phyloP scores from a whole-genome alignment of 2,797 vertebrate genomes.

The Ceryle rudis region DNA sequence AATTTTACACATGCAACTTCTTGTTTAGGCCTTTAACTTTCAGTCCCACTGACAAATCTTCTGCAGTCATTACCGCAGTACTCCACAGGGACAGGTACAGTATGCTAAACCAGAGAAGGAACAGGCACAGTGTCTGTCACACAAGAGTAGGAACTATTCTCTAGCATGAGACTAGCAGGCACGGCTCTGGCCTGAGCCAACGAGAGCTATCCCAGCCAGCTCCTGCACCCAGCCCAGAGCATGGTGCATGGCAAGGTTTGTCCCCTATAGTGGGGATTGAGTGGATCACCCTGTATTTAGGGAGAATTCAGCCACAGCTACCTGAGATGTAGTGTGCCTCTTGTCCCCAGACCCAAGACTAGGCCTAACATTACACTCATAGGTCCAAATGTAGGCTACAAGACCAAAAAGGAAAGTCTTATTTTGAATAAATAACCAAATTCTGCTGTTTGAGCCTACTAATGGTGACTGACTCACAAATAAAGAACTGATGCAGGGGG shows the following conservation, averaged over 20 bases:
- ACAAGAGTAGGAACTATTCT: background rate
- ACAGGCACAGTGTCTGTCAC: background rate
- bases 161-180: background rate
- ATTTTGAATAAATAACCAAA: conserved; percentile 58
- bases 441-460: conserved; percentile 11
- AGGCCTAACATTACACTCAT: background rate
- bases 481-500: conserved; percentile 26
- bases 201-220: background rate
- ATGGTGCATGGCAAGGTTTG: background rate
- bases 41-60: conserved; percentile 2
- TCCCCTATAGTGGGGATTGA: background rate
- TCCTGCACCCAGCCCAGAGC: background rate
- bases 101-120: fast-evolving
- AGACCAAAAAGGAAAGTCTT: conserved; percentile 60
- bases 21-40: background rate
- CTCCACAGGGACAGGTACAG: background rate
- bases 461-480: conserved; percentile 25
- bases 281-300: background rate
- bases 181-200: background rate
- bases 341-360: background rate
- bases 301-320: background rate
- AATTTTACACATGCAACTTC: background rate
- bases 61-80: background rate
- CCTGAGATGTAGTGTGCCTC: background rate
- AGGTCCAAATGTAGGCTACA: background rate